Evolutionary conservation across 2,113 vertebrate genomes (phyloP).

Genomic region (Paralichthys olivaceus): DNA sequence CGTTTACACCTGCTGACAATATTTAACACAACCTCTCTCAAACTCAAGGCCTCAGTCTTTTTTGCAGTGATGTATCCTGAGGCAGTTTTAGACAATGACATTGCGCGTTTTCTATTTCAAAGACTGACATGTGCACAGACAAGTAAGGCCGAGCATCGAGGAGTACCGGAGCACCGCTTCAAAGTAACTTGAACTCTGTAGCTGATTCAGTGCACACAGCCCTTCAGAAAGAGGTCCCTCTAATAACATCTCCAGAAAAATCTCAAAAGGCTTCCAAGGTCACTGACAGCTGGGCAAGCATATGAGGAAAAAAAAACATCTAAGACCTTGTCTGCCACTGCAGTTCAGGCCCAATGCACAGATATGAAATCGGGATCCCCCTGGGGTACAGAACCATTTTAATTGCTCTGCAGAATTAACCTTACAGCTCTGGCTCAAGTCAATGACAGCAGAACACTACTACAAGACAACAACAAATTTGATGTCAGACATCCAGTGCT

Average conservation of each 20-base stretch:
- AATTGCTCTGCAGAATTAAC: constrained; percentile 13
- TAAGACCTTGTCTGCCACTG: too few relatives aligned
- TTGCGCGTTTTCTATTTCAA: not conserved
- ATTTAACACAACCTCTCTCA: not conserved
- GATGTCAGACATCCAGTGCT: not conserved
- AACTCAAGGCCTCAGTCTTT: not conserved
- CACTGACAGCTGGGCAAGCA: not conserved
- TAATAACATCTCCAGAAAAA: not conserved
- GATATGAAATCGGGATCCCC: not conserved
- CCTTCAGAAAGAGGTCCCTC: not conserved
- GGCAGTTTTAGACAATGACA: constrained; percentile 13
- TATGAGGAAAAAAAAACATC: too few relatives aligned
- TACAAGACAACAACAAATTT: not conserved
- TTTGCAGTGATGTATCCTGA: not conserved
- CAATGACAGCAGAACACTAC: not conserved
- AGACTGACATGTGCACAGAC: not conserved
- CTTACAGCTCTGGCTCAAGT: not conserved
- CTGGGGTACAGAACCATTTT: not conserved
- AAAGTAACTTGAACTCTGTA: not conserved
- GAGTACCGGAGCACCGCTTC: not conserved
- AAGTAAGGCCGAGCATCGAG: not conserved
- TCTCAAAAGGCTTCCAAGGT: not conserved
- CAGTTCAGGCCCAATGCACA: too few relatives aligned
- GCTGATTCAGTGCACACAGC: not conserved
- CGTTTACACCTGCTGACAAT: not conserved